Percentiles rank a stretch among this genome's conserved stretches.
Conservation (phyloP, 2,888 invertebrate species). For the Schrankia costaestrigalis region DNA sequence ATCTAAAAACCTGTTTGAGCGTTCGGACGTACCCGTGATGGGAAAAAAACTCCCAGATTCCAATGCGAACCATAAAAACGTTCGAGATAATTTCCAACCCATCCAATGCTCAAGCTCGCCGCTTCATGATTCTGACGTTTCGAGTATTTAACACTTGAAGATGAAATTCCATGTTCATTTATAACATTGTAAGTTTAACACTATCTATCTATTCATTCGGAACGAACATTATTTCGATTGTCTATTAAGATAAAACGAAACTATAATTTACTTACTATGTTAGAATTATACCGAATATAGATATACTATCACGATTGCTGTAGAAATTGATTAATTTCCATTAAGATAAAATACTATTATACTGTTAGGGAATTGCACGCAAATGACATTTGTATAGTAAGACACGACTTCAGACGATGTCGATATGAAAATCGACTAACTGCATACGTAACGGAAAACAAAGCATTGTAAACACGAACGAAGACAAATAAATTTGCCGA, state of each 20-base stretch:
- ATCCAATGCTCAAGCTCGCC: slow-evolving; percentile 56
- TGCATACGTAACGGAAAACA: slow-evolving; percentile 40
- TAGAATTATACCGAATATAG: slow-evolving; percentile 23
- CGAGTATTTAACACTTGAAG: slow-evolving; percentile 59
- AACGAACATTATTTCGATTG: slow-evolving; percentile 19
- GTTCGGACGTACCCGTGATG: slow-evolving; percentile 67
- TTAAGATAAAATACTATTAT: slow-evolving; percentile 9
- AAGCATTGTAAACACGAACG: slow-evolving; percentile 37
- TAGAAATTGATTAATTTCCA: slow-evolving; percentile 27
- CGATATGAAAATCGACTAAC: slow-evolving; percentile 35
- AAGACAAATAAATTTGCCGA: slow-evolving; percentile 34
- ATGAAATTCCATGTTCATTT: slow-evolving; percentile 44
- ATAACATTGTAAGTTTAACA: slow-evolving; percentile 27
- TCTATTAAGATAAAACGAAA: slow-evolving; percentile 15
- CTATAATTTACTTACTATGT: slow-evolving; percentile 20
- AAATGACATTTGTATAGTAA: too few species aligned
- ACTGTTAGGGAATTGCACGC: too few species aligned
- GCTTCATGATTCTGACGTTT: slow-evolving; percentile 54
- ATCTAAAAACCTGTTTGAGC: slow-evolving; percentile 79
- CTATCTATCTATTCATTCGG: slow-evolving; percentile 19
- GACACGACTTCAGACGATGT: slow-evolving; percentile 14
- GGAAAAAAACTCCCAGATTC: slow-evolving; percentile 77
- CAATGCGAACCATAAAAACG: slow-evolving; percentile 77
- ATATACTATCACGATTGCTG: slow-evolving; percentile 20
- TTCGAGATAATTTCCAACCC: slow-evolving; percentile 74